These are phyloP conservation scores for Agrypnia vestita DNA, from an alignment of 1,140 invertebrate species.

Conservation along the genomic window DNA sequence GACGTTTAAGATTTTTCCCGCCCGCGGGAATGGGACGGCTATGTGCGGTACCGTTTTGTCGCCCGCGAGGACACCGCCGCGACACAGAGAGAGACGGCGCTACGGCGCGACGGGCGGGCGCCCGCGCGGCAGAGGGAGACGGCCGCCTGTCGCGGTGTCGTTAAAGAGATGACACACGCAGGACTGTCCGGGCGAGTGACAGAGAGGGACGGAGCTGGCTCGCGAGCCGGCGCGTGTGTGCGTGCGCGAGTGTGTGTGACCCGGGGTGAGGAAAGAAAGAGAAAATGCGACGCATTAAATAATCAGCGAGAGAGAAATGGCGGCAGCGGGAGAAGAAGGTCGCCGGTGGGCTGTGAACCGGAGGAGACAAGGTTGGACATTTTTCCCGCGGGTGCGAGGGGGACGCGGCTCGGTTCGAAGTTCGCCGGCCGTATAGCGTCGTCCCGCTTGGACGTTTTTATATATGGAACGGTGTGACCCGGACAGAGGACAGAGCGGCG, in stretches of 20 bases:
- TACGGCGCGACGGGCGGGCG: neutral
- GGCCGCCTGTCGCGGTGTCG: constrained; percentile 39
- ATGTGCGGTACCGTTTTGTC: constrained; percentile 39
- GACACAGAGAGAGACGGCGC: constrained; percentile 29
- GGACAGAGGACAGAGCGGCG: constrained; percentile 39
- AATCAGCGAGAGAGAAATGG: constrained; percentile 38
- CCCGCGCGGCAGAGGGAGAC: constrained; percentile 1
- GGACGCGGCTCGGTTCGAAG: constrained; percentile 27
- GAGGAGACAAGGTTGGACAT: constrained; percentile 48
- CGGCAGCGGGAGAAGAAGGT: constrained; percentile 29
- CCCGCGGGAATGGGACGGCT: constrained; percentile 41
- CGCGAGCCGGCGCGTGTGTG: too few species aligned
- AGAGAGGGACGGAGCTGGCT: constrained; percentile 42
- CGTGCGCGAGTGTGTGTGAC: constrained; percentile 15
- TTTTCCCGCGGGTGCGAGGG: constrained; percentile 34
- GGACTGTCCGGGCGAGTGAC: constrained; percentile 45
- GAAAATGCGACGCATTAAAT: constrained; percentile 29
- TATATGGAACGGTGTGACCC: constrained; percentile 19
- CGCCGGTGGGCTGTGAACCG: constrained; percentile 39
- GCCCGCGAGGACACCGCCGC: constrained; percentile 33
- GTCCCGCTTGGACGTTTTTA: constrained; percentile 26
- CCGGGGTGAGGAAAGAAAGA: constrained; percentile 36
- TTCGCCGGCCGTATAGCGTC: constrained; percentile 29
- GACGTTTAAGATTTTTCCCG: constrained; percentile 44
- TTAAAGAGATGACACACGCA: constrained; percentile 46